phyloP scores from a whole-genome alignment of 2,888 invertebrate species.

The Deilephila porcellus region DNA sequence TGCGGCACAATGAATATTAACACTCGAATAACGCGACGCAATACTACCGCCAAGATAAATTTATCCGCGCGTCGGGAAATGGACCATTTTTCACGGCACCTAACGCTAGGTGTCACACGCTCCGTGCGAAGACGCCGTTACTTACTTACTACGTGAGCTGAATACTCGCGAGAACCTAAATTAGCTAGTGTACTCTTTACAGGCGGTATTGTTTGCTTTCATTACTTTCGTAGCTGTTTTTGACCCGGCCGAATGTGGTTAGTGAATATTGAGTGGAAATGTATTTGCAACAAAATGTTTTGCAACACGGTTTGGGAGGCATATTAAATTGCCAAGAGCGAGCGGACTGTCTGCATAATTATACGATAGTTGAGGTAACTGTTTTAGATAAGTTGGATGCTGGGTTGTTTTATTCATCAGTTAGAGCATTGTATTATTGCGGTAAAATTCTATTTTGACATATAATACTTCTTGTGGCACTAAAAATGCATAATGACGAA shows the following conservation, averaged over 20 bases:
- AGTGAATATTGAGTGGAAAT: constrained; percentile 6
- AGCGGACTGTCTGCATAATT: neutral
- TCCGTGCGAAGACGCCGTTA: constrained; percentile 78
- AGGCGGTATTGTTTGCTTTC: constrained; percentile 44
- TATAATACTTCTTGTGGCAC: neutral
- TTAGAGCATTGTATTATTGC: no score
- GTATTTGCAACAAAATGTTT: constrained; percentile 2
- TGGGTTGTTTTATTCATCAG: no score
- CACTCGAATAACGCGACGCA: constrained; percentile 75
- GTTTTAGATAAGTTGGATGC: no score
- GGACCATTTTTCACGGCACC: constrained; percentile 83
- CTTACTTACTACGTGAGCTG: constrained; percentile 71
- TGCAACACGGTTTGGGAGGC: constrained; percentile 6
- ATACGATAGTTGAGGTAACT: neutral
- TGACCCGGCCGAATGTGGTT: neutral
- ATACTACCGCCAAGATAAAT: constrained; percentile 78
- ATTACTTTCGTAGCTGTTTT: constrained; percentile 7
- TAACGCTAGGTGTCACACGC: constrained; percentile 71
- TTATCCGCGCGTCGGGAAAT: constrained; percentile 78
- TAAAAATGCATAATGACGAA: neutral
- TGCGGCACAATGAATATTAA: constrained; percentile 81
- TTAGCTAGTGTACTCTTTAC: constrained; percentile 57
- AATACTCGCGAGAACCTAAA: constrained; percentile 68
- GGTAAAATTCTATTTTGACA: neutral
- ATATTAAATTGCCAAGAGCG: neutral